These are phyloP conservation scores for Dicranocentrus wangi DNA, from an alignment of 2,888 invertebrate species.

Conservation along the genomic window DNA sequence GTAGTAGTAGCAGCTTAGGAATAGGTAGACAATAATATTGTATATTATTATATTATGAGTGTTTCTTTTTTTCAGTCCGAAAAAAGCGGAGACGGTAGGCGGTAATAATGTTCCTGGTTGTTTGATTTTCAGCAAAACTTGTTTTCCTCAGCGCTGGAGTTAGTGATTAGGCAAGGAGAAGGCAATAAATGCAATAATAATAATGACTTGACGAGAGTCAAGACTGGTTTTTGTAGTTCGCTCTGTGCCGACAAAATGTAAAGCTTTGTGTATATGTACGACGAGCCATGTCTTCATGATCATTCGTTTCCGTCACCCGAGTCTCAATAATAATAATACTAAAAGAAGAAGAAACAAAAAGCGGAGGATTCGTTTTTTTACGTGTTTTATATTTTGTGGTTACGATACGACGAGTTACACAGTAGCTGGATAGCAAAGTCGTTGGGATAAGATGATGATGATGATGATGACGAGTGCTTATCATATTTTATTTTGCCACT, in stretches of 20 bases:
- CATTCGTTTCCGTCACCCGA: constrained; percentile 45
- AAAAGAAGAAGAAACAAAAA: no score
- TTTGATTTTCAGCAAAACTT: constrained; percentile 67
- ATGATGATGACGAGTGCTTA: constrained; percentile 35
- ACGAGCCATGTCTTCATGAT: constrained; percentile 11
- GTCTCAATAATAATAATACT: no score
- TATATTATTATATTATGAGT: constrained; percentile 18
- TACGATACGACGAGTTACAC: no score
- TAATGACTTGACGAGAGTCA: constrained; percentile 65
- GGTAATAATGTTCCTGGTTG: constrained; percentile 65
- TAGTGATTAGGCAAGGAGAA: constrained; percentile 56
- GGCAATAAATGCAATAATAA: constrained; percentile 65
- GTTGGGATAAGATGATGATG: constrained; percentile 16
- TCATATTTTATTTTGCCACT: constrained; percentile 30
- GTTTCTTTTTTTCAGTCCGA: constrained; percentile 13
- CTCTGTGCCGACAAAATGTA: constrained; percentile 49
- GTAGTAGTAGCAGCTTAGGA: constrained; percentile 47
- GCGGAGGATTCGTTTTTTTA: no score
- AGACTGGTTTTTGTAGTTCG: constrained; percentile 63
- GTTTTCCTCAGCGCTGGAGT: constrained; percentile 61
- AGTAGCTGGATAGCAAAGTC: no score
- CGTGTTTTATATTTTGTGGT: no score
- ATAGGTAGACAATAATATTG: constrained; percentile 28
- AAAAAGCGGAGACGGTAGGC: constrained; percentile 59
- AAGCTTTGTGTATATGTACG: not conserved